Conservation (phyloP, 2,113 vertebrate genomes). For the Ranitomeya variabilis region DNA sequence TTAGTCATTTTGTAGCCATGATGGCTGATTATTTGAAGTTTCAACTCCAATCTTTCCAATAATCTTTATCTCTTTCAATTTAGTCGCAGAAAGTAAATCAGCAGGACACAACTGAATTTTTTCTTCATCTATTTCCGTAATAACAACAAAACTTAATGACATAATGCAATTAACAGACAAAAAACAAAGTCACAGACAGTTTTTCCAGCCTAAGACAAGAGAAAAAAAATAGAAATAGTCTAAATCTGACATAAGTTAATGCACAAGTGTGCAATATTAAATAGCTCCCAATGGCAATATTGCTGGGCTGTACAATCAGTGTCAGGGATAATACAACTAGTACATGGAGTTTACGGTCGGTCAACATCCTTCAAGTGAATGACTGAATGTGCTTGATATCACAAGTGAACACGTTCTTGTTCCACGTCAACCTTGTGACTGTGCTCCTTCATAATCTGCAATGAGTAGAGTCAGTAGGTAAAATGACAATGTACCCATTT, state of each 20-base stretch:
- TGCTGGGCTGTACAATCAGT: conserved; percentile 75
- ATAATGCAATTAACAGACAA: conserved; percentile 34
- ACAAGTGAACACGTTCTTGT: not conserved
- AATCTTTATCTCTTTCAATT: not conserved
- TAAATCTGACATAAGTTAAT: conserved; percentile 81
- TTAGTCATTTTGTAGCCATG: not conserved
- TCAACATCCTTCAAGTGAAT: conserved; percentile 22
- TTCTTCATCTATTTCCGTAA: conserved; percentile 29
- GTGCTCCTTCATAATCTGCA: not conserved
- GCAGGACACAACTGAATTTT: not conserved
- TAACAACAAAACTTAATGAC: conserved; percentile 21
- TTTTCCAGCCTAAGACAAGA: conserved; percentile 68
- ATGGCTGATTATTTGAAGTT: not conserved
- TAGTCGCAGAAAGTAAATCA: not conserved
- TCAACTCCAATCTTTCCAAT: not conserved
- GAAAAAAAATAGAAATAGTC: conserved; percentile 76
- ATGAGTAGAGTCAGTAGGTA: not conserved
- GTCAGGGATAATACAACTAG: conserved; percentile 61
- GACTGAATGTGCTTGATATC: not conserved
- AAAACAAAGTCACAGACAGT: conserved; percentile 45
- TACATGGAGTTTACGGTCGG: not conserved
- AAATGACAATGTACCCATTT: not conserved
- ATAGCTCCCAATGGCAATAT: conserved; percentile 80
- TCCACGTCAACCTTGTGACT: not conserved
- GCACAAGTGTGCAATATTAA: conserved; percentile 78